Evolutionary conservation across 2,113 vertebrate species (phyloP).

Genomic region (Pongo abelii): DNA sequence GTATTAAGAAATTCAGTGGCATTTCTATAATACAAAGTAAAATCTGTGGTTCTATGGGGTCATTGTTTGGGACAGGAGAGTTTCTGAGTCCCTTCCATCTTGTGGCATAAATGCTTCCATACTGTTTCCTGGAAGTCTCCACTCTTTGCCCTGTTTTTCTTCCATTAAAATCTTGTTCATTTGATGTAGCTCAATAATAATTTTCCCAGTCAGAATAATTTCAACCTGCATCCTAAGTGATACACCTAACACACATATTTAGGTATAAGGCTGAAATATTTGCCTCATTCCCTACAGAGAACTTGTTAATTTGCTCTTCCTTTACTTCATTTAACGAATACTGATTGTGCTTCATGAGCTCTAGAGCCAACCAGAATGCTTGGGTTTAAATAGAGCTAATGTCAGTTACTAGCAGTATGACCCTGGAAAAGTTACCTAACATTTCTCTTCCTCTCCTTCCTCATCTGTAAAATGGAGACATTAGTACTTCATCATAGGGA

Average conservation of each 20-base stretch:
- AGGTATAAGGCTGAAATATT: not conserved
- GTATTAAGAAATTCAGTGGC: not conserved
- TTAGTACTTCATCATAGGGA: not conserved
- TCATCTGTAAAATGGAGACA: not conserved
- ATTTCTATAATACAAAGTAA: not conserved
- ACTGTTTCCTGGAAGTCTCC: not conserved
- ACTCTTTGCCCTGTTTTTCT: not conserved
- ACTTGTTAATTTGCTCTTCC: not conserved
- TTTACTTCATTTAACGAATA: not conserved
- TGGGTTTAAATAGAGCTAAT: not conserved
- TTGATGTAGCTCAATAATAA: not conserved
- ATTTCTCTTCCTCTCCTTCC: not conserved
- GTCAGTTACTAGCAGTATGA: not conserved
- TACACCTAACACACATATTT: not conserved
- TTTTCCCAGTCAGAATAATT: conserved; percentile 1
- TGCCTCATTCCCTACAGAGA: not conserved
- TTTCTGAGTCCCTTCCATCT: not conserved
- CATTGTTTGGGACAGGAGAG: not conserved
- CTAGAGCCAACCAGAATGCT: not conserved
- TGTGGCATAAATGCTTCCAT: not conserved
- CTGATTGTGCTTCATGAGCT: not conserved
- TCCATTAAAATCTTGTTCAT: not conserved
- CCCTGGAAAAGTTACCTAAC: not conserved
- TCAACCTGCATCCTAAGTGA: not conserved
- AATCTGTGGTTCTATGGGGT: not conserved